phyloP scores from a whole-genome alignment of 2,113 vertebrate species.

The Egretta garzetta region DNA sequence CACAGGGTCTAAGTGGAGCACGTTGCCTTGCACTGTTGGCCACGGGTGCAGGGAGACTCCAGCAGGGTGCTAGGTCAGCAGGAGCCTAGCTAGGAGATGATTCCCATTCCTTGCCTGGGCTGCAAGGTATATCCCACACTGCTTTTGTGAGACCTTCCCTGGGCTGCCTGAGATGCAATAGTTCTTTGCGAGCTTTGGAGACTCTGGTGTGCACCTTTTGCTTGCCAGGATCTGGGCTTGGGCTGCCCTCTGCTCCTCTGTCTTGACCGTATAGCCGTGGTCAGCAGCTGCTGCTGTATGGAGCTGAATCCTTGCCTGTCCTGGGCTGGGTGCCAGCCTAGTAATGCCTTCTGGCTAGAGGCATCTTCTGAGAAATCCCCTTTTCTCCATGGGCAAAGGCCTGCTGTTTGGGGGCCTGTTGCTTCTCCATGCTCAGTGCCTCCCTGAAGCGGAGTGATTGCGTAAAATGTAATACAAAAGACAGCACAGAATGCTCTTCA shows the following conservation, averaged over 20 bases:
- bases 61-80: not conserved
- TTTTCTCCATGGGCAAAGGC: not conserved
- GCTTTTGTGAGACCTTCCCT: not conserved
- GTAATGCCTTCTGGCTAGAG: not conserved
- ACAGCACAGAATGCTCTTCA: not conserved
- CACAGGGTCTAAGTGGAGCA: not conserved
- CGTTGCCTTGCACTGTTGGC: rapidly evolving
- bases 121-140: not conserved
- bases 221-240: not conserved
- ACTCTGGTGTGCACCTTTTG: rapidly evolving
- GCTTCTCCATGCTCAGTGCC: not conserved
- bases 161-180: not conserved
- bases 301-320: not conserved
- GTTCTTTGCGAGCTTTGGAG: not conserved
- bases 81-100: not conserved
- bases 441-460: not conserved
- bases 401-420: not conserved
- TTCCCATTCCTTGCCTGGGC: not conserved
- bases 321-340: not conserved
- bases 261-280: not conserved
- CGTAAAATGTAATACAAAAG: not conserved
- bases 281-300: not conserved
- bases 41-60: not conserved
- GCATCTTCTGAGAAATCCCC: not conserved
- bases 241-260: not conserved